A percentile compares a stretch with the other conserved stretches of the same genome.
phyloP scores from a whole-genome alignment of 2,797 vertebrate species.

The Megalops cyprinoides region DNA sequence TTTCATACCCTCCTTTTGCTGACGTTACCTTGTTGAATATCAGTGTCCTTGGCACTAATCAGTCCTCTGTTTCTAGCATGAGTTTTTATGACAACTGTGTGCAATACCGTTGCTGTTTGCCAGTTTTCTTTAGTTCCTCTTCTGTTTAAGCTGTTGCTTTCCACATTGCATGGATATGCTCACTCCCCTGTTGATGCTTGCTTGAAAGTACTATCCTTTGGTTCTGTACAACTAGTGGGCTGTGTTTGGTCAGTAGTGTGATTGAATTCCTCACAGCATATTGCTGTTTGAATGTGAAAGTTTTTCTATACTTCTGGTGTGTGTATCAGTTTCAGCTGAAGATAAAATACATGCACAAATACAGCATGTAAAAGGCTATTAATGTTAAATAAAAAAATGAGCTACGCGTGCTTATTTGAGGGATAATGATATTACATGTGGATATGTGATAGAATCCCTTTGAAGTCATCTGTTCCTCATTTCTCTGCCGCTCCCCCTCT shows the following conservation, averaged over 20 bases:
- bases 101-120: neutral
- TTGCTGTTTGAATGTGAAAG: too few species aligned
- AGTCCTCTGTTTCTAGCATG: neutral
- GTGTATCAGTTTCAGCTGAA: too few species aligned
- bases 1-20: neutral
- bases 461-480: neutral
- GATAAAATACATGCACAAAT: too few species aligned
- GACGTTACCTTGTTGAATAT: neutral
- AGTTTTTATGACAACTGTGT: too few species aligned
- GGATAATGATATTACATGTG: neutral
- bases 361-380: too few species aligned
- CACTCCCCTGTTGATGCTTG: neutral
- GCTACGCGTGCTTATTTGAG: neutral
- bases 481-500: conserved; percentile 20
- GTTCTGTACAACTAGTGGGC: neutral
- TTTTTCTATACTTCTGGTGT: neutral
- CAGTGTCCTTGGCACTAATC: neutral
- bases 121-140: neutral
- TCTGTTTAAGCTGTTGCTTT: neutral
- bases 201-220: too few species aligned
- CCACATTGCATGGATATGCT: neutral
- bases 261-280: too few species aligned
- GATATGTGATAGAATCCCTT: neutral
- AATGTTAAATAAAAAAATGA: neutral
- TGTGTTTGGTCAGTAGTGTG: neutral